Percentiles rank a stretch among this genome's conserved stretches.
phyloP scores from a whole-genome alignment of 2,888 invertebrate genomes.

The Subacronicta megacephala region DNA sequence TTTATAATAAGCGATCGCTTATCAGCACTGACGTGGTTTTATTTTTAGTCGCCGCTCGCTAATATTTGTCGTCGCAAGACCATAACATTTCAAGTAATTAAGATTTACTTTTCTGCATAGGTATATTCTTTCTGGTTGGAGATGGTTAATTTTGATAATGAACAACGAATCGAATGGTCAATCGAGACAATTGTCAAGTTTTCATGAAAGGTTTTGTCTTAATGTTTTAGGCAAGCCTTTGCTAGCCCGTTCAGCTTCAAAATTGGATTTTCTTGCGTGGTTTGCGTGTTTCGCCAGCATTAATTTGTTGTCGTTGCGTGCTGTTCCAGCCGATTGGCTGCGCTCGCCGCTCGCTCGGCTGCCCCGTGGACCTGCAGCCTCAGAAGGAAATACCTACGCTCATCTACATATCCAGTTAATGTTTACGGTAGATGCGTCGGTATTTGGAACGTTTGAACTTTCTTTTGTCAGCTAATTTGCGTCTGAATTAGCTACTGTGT shows the following conservation, averaged over 20 bases:
- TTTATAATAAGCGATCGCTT: constrained; percentile 66
- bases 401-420: constrained; percentile 70
- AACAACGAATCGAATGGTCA: constrained; percentile 41
- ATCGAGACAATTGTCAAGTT: neutral
- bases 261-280: constrained; percentile 61
- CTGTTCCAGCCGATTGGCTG: constrained; percentile 73
- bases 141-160: constrained; percentile 43
- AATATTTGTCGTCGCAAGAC: constrained; percentile 47
- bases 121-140: constrained; percentile 33
- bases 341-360: constrained; percentile 56
- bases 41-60: constrained; percentile 64
- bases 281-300: constrained; percentile 72
- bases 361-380: constrained; percentile 65
- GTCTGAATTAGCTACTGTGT: constrained; percentile 41
- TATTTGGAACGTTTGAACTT: constrained; percentile 69
- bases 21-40: constrained; percentile 71
- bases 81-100: constrained; percentile 27
- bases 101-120: constrained; percentile 24
- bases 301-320: constrained; percentile 69
- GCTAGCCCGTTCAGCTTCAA: constrained; percentile 62
- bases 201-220: constrained; percentile 18
- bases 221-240: constrained; percentile 20
- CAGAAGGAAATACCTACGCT: constrained; percentile 61
- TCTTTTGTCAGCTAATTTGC: constrained; percentile 56
- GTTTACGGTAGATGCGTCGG: constrained; percentile 66